Percentiles rank a stretch among this genome's conserved stretches.
Conservation (phyloP, 2,888 invertebrate species). For the Seira musarum region DNA sequence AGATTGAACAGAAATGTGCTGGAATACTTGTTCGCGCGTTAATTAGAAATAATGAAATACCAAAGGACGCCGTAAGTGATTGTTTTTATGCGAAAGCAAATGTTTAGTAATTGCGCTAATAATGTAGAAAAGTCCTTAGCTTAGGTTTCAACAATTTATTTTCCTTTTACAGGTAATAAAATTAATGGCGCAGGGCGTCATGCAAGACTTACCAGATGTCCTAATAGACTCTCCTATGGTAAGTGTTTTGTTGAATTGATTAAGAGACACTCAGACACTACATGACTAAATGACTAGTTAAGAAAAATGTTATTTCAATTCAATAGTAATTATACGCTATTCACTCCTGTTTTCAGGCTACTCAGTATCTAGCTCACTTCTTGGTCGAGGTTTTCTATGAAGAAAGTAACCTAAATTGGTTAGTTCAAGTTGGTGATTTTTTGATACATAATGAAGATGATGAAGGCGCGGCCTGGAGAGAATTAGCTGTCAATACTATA, state of each 20-base stretch:
- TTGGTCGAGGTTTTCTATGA: conserved; percentile 67
- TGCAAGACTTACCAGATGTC: conserved; percentile 67
- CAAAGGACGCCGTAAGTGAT: conserved; percentile 58
- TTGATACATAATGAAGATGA: conserved; percentile 58
- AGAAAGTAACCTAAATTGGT: conserved; percentile 66
- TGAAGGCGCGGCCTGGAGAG: conserved; percentile 49
- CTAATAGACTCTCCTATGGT: conserved; percentile 67
- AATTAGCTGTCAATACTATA: conserved; percentile 63
- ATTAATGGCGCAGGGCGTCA: conserved; percentile 62
- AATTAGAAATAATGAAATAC: conserved; percentile 60
- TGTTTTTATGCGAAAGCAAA: not conserved
- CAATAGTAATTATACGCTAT: too few relatives aligned
- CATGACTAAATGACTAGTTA: too few relatives aligned
- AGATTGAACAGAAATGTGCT: conserved; percentile 64
- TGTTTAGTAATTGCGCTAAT: too few relatives aligned
- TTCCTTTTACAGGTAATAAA: conserved; percentile 58
- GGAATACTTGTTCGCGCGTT: conserved; percentile 65
- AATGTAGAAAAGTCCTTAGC: too few relatives aligned
- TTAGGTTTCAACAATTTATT: not conserved
- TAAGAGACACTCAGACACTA: too few relatives aligned
- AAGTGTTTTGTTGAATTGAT: conserved; percentile 21
- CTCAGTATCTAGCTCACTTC: conserved; percentile 66
- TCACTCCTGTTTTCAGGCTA: conserved; percentile 45
- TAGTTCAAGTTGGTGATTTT: conserved; percentile 59
- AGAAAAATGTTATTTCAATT: conserved; percentile 1